Conservation (phyloP, 2,888 invertebrate genomes). For the Lasioglossum zephyrum region DNA sequence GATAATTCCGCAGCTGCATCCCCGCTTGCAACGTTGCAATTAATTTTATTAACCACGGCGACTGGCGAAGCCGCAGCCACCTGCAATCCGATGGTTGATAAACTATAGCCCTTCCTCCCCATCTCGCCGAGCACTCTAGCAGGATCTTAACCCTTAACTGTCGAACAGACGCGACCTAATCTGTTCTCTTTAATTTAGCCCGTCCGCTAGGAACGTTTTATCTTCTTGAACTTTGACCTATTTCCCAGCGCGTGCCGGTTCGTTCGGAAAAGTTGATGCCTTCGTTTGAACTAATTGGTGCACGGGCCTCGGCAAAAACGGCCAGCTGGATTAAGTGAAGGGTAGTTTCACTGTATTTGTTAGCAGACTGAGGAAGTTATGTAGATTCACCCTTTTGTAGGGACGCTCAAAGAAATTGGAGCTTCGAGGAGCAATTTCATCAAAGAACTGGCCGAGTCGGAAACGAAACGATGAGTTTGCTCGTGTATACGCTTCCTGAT, state of each 20-base stretch:
- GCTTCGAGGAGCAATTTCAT: not conserved
- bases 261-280: slow-evolving; percentile 5
- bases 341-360: not conserved
- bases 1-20: slow-evolving; percentile 45
- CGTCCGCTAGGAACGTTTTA: not conserved
- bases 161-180: slow-evolving; percentile 1
- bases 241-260: not conserved
- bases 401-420: not conserved
- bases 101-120: not conserved
- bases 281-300: slow-evolving; percentile 5
- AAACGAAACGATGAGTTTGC: not conserved
- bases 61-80: not conserved
- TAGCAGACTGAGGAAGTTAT: not conserved
- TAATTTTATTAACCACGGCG: slow-evolving; percentile 33
- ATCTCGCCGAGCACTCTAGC: not conserved
- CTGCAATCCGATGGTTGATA: not conserved
- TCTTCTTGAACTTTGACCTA: slow-evolving; percentile 5
- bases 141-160: not conserved
- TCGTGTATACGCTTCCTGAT: no score
- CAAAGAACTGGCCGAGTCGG: not conserved
- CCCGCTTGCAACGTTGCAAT: not conserved
- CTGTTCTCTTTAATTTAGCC: slow-evolving; percentile 2
- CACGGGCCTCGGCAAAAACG: not conserved
- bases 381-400: not conserved
- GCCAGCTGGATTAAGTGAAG: not conserved